Evolutionary conservation across 2,888 invertebrate species (phyloP).

Genomic region (Phrixothrix hirtus): DNA sequence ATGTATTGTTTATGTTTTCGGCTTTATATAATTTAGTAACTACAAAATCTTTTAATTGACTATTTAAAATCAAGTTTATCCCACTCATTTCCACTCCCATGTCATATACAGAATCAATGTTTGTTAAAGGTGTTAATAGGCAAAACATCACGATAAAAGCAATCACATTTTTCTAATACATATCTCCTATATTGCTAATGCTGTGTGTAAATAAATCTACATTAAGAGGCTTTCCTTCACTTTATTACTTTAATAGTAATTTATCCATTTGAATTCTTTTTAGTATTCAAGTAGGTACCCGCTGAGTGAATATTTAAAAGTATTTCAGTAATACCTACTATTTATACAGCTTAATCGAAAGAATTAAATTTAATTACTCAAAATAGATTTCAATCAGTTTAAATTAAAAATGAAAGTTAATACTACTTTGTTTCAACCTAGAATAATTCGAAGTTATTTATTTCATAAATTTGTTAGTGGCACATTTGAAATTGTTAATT

Average conservation of each 20-base stretch:
- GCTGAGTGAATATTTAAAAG: no score
- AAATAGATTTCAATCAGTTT: no score
- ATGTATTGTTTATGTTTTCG: background rate
- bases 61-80: background rate
- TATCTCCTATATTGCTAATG: background rate
- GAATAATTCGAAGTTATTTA: background rate
- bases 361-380: no score
- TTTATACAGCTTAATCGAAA: no score
- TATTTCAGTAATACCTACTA: no score
- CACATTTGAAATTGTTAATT: no score
- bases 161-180: background rate
- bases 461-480: background rate
- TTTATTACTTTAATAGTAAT: background rate
- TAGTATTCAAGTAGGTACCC: background rate
- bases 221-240: background rate
- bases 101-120: background rate
- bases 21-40: background rate
- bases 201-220: background rate
- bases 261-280: background rate
- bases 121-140: background rate
- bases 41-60: background rate
- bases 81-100: background rate
- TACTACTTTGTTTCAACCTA: background rate
- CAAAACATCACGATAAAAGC: background rate
- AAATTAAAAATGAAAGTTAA: no score